Percentiles rank a stretch among this genome's conserved stretches.
phyloP scores from a whole-genome alignment of 1,140 invertebrate genomes.

The Leptoteleia sp. region DNA sequence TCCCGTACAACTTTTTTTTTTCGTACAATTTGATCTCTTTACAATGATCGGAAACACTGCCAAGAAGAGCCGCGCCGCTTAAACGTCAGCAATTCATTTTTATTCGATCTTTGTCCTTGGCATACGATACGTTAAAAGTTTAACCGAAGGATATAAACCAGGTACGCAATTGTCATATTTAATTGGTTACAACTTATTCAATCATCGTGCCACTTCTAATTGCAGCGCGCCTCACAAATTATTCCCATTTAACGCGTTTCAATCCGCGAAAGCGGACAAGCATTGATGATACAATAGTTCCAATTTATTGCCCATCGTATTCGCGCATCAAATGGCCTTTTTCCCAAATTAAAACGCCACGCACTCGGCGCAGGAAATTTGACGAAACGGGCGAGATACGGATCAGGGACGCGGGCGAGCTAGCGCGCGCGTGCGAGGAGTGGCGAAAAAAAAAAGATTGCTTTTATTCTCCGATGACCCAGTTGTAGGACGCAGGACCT shows the following conservation, averaged over 20 bases:
- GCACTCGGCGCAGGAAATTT: too few species aligned
- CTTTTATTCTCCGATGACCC: conserved; percentile 29
- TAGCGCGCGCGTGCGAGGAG: conserved; percentile 8
- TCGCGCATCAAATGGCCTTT: too few species aligned
- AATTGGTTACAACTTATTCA: conserved; percentile 30
- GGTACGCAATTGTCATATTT: conserved; percentile 20
- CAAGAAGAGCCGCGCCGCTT: conserved; percentile 38
- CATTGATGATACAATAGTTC: too few species aligned
- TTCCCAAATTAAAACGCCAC: too few species aligned
- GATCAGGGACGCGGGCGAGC: too few species aligned
- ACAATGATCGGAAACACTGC: conserved; percentile 28
- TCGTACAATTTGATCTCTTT: conserved; percentile 2
- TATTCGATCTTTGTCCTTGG: conserved; percentile 57
- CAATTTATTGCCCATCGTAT: too few species aligned
- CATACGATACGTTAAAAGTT: conserved; percentile 39
- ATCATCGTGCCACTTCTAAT: conserved; percentile 34
- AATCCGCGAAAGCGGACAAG: too few species aligned
- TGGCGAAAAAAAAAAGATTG: conserved; percentile 1
- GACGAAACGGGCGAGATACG: too few species aligned
- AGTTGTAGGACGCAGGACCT: conserved; percentile 50
- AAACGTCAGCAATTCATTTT: conserved; percentile 54
- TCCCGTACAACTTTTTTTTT: neutral
- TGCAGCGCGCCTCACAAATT: too few species aligned
- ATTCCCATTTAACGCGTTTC: conserved; percentile 1
- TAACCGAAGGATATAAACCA: conserved; percentile 41